phyloP scores from a whole-genome alignment of 2,113 vertebrate species.

The Clarias magur region DNA sequence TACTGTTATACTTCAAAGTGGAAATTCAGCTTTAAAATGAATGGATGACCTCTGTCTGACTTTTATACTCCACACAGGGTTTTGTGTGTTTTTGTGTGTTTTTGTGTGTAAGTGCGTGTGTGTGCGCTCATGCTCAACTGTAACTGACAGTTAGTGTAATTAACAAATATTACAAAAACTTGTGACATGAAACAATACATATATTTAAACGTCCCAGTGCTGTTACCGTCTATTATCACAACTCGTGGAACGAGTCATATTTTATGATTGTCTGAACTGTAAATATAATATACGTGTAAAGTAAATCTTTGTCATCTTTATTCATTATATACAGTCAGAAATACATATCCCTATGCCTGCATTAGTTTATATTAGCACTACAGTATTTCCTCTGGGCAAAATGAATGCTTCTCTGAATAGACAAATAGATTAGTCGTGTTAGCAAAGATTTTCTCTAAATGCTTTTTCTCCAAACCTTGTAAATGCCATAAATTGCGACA shows the following conservation, averaged over 20 bases:
- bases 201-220: too few species aligned
- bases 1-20: not conserved
- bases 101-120: not conserved
- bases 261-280: not conserved
- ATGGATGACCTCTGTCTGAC: not conserved
- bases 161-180: too few species aligned
- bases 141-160: too few species aligned
- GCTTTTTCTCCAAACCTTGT: not conserved
- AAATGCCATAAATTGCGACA: not conserved
- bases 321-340: constrained; percentile 17
- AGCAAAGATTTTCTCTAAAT: not conserved
- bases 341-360: not conserved
- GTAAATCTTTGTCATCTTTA: constrained; percentile 19
- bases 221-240: too few species aligned
- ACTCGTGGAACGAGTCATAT: not conserved
- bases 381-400: constrained; percentile 36
- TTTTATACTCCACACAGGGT: not conserved
- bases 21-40: constrained; percentile 16
- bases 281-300: not conserved
- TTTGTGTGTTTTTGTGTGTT: not conserved
- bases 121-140: not conserved
- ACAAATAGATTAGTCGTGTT: not conserved
- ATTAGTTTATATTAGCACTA: not conserved
- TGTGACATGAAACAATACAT: too few species aligned
- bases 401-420: not conserved